A percentile compares a stretch with the other conserved stretches of the same genome.
These are phyloP conservation scores for Hyposoter didymator DNA, from an alignment of 2,888 invertebrate species.

Conservation along the genomic window DNA sequence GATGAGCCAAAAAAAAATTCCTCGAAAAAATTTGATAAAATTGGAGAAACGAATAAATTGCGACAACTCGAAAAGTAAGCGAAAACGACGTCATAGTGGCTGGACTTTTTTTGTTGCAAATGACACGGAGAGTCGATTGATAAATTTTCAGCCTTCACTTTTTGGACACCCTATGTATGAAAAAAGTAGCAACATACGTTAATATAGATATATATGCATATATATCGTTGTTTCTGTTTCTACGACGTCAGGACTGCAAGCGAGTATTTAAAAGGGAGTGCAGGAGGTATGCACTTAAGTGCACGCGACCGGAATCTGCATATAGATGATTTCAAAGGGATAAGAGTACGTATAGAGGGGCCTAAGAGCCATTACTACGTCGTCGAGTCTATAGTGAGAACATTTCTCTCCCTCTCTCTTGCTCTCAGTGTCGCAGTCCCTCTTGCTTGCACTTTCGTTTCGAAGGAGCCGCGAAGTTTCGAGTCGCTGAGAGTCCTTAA, in stretches of 20 bases:
- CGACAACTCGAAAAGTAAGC: background rate
- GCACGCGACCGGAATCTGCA: slow-evolving; percentile 74
- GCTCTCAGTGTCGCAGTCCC: background rate
- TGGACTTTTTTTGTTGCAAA: background rate
- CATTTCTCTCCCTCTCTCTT: slow-evolving; percentile 24
- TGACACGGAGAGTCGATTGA: background rate
- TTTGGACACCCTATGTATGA: slow-evolving; percentile 1
- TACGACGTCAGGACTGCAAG: slow-evolving; percentile 1
- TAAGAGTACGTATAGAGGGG: slow-evolving; percentile 46
- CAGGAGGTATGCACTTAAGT: slow-evolving; percentile 69
- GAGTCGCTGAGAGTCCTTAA: slow-evolving; percentile 28
- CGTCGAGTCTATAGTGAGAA: slow-evolving; percentile 41
- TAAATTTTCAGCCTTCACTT: background rate
- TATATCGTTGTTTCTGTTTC: slow-evolving; percentile 23
- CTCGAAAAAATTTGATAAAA: background rate
- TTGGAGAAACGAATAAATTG: background rate
- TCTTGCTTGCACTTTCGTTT: slow-evolving; percentile 1
- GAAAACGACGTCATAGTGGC: background rate
- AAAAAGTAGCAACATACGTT: background rate
- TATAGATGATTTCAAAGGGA: slow-evolving; percentile 67
- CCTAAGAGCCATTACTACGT: slow-evolving; percentile 44
- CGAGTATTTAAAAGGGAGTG: slow-evolving; percentile 54
- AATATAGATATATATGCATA: slow-evolving; percentile 3
- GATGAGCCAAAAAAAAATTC: background rate
- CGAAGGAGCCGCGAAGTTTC: slow-evolving; percentile 32